Conservation (phyloP, 2,797 vertebrate species). For the Enteromius anoplus region DNA sequence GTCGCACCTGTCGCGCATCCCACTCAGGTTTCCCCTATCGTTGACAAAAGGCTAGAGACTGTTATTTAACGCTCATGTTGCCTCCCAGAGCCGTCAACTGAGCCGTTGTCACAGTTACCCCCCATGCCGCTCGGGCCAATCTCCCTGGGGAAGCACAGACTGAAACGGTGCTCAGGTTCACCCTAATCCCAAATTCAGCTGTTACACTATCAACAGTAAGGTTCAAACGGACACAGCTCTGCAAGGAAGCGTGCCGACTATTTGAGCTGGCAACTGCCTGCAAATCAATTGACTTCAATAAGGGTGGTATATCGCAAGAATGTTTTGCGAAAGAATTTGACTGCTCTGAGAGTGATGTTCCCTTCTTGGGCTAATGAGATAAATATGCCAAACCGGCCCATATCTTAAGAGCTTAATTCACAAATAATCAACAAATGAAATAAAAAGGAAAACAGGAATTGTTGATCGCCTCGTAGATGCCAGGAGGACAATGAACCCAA, state of each 20-base stretch:
- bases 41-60: constrained; percentile 60
- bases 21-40: constrained; percentile 50
- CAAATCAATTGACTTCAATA: background rate
- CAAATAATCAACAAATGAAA: background rate
- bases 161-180: background rate
- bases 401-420: constrained; percentile 23
- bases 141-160: constrained; percentile 6
- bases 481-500: constrained; percentile 19
- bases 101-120: constrained; percentile 28
- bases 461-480: background rate
- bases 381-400: constrained; percentile 15
- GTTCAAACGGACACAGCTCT: background rate
- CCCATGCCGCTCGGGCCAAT: background rate
- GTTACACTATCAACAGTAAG: background rate
- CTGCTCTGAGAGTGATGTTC: constrained; percentile 19
- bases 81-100: constrained; percentile 40
- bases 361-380: constrained; percentile 17
- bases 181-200: background rate
- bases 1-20: constrained; percentile 49
- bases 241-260: background rate
- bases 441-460: background rate
- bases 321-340: background rate
- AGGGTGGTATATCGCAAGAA: background rate
- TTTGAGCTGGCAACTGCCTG: background rate
- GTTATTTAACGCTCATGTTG: constrained; percentile 73